These are phyloP conservation scores for Australoheros scitulus DNA, from an alignment of 2,113 vertebrate genomes.

Conservation along the genomic window DNA sequence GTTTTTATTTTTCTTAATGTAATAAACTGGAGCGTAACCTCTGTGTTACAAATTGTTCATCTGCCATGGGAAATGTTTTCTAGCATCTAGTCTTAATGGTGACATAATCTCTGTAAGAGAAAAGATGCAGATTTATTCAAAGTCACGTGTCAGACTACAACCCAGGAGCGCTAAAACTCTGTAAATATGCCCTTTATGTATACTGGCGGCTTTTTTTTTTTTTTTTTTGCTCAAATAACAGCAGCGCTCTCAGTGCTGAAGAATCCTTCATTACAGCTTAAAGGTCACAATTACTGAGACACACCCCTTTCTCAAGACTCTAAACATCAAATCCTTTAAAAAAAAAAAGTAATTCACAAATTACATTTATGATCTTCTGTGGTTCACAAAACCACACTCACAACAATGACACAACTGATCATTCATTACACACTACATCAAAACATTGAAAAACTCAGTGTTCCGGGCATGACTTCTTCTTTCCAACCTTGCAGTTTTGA, in stretches of 20 bases:
- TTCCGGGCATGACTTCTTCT: background rate
- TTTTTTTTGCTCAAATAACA: no score
- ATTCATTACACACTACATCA: no score
- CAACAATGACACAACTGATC: no score
- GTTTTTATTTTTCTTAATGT: background rate
- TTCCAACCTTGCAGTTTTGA: background rate
- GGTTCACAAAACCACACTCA: no score
- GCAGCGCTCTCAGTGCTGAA: background rate
- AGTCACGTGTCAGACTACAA: background rate
- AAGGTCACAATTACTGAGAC: background rate
- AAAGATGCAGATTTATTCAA: background rate
- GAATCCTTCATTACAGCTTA: background rate
- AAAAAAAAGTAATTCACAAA: no score
- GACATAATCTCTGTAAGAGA: background rate
- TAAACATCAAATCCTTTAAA: background rate
- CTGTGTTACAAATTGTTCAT: background rate
- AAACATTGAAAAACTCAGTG: background rate
- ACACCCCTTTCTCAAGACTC: background rate
- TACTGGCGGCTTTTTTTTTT: no score
- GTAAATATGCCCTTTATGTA: no score
- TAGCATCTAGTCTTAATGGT: background rate
- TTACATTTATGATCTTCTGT: no score
- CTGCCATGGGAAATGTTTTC: background rate
- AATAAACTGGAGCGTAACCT: background rate
- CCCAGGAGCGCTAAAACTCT: background rate